Evolutionary conservation across 1,140 invertebrate genomes (phyloP), one percentile per base, ranked within the genome.

Genomic region (Diplogasteroides magnus): DNA sequence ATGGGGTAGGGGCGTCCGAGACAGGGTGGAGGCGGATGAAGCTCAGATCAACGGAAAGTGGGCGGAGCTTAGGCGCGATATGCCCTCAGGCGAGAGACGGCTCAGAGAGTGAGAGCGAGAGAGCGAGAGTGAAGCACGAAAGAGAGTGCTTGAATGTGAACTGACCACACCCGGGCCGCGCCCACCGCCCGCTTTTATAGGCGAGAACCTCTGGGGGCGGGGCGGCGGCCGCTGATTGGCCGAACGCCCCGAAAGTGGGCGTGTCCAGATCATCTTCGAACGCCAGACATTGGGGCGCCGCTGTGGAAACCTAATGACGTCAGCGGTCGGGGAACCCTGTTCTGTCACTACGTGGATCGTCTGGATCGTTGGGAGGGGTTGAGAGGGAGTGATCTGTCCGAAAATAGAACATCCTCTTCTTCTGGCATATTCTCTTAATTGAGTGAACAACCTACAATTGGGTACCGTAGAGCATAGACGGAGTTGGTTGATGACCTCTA

Each of bases 1-100:
- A 72, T 72, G 27, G 68, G 64, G 37, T 19, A 19, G 37, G 37
- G 37, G 37, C 6, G 6, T 6, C 6, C 6, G 37, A 6, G 37
- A 19, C 37, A 48, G 37, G 37, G 37, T 6, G 19, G 6, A 48
- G 6, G 37, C 19, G 37, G 37, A 48, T 11, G 37, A 48, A 48
- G 37, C 6, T 48, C 37, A 48, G 37, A 48, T n/a, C n/a, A 48
- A 19, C 37, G 6, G 37, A 48, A 11, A 19, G 19, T 6, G 37
- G 37, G 37, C 19, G 37, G 37, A 48, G 37, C 37, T 6, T 6
- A 6, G 37, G 19, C 6, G 37, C 6, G 37, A 48, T 19, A 48
- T 6, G 37, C 6, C 19, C 6, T 11, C 37, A 11, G 37, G 37
- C 37, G 37, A 48, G 37, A 19, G 19, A 19, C 37, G 37, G 6